Percentiles rank a stretch among this genome's conserved stretches.
Evolutionary conservation across 2,888 invertebrate genomes (phyloP).

Genomic region (Sphecodes monilicornis): DNA sequence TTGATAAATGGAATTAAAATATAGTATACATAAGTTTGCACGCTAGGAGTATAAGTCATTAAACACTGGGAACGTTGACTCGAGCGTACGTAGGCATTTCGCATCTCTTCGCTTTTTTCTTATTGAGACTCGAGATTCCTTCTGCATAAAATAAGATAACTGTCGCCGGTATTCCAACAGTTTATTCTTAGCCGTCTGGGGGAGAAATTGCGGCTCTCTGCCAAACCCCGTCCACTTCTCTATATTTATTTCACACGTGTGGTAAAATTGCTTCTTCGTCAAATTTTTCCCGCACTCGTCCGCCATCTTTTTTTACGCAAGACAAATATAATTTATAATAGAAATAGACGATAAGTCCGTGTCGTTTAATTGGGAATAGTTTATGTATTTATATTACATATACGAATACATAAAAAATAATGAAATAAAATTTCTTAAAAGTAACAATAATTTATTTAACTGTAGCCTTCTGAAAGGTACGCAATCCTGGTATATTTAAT

Average conservation of each 20-base stretch:
- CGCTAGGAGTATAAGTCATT: not conserved
- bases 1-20: not conserved
- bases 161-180: conserved; percentile 73
- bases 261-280: conserved; percentile 43
- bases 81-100: not conserved
- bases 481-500: not conserved
- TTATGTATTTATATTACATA: not conserved
- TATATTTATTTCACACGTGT: conserved; percentile 69
- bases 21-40: not conserved
- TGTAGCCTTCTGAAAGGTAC: not conserved
- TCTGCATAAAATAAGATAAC: conserved; percentile 64
- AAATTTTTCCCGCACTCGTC: conserved; percentile 26
- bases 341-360: not conserved
- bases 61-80: not conserved
- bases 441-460: not conserved
- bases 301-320: not conserved
- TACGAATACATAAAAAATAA: not conserved
- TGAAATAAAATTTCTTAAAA: not conserved
- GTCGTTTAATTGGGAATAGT: not conserved
- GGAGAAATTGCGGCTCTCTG: conserved; percentile 75
- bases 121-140: conserved; percentile 54
- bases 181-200: conserved; percentile 79
- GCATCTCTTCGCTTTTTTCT: conserved; percentile 17
- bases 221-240: conserved; percentile 71
- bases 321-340: not conserved